These are phyloP conservation scores for Gymnoscopelus microlampas DNA, from an alignment of 2,797 vertebrate species.

Conservation along the genomic window DNA sequence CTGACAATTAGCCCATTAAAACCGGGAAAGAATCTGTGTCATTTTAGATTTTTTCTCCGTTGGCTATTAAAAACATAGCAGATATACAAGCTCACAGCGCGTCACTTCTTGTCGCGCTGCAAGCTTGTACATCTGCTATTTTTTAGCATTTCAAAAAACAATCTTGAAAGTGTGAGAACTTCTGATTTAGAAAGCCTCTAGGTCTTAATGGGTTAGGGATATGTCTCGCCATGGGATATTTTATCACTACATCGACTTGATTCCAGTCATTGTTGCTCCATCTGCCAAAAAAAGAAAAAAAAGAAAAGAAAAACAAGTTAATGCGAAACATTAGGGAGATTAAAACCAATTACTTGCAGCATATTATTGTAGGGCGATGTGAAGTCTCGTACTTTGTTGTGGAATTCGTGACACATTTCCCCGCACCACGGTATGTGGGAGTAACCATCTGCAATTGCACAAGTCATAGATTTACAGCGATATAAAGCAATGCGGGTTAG, in stretches of 20 bases:
- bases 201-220: constrained; percentile 10
- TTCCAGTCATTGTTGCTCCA: constrained; percentile 15
- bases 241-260: constrained; percentile 37
- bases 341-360: constrained; percentile 12
- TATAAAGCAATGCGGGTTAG: constrained; percentile 8
- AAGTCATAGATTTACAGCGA: constrained; percentile 32
- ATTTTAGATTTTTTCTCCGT: too few relatives aligned
- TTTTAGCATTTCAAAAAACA: too few relatives aligned
- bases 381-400: constrained; percentile 16
- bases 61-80: too few relatives aligned
- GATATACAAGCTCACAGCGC: too few relatives aligned
- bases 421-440: constrained; percentile 7
- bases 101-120: too few relatives aligned
- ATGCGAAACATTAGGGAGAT: constrained; percentile 16
- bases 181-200: too few relatives aligned
- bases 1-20: constrained; percentile 33
- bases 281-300: not conserved
- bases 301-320: constrained; percentile 11
- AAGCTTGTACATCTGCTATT: too few relatives aligned
- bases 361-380: constrained; percentile 8
- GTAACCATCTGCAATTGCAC: constrained; percentile 28
- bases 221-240: constrained; percentile 24
- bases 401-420: not conserved
- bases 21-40: too few relatives aligned
- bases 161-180: too few relatives aligned